Conservation (phyloP, 2,797 vertebrate species). For the Dallia pectoralis region DNA sequence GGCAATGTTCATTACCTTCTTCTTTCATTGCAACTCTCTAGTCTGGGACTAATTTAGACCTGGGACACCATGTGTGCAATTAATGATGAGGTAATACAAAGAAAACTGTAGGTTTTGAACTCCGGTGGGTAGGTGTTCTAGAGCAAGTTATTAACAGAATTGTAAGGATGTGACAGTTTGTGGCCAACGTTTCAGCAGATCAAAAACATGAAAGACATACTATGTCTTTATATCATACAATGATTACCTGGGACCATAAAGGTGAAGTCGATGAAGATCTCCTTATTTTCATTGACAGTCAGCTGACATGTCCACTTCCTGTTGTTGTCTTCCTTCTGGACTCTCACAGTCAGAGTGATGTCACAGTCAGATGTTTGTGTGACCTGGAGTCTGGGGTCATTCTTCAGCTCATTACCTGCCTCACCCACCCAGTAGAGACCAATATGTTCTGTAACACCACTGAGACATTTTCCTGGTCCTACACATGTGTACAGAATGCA, state of each 20-base stretch:
- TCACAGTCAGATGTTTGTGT: neutral
- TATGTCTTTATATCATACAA: neutral
- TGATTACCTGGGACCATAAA: neutral
- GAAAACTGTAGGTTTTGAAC: too few relatives aligned
- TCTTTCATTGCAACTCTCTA: too few relatives aligned
- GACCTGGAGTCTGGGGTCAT: neutral
- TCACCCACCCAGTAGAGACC: neutral
- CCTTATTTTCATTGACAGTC: neutral
- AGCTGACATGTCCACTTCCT: conserved; percentile 3
- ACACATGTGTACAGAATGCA: neutral
- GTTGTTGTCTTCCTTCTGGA: neutral
- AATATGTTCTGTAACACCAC: neutral
- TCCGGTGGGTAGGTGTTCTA: too few relatives aligned
- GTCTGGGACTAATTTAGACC: too few relatives aligned
- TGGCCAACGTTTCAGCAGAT: too few relatives aligned
- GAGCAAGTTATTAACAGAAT: too few relatives aligned
- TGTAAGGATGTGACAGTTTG: too few relatives aligned
- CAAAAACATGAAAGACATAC: neutral
- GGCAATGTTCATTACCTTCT: too few relatives aligned
- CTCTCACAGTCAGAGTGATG: neutral
- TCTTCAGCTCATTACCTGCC: neutral
- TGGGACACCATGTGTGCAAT: too few relatives aligned
- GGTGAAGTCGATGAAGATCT: neutral
- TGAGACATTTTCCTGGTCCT: neutral
- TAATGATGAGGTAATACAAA: too few relatives aligned